phyloP scores from a whole-genome alignment of 2,113 vertebrate species.

The Strix uralensis region DNA sequence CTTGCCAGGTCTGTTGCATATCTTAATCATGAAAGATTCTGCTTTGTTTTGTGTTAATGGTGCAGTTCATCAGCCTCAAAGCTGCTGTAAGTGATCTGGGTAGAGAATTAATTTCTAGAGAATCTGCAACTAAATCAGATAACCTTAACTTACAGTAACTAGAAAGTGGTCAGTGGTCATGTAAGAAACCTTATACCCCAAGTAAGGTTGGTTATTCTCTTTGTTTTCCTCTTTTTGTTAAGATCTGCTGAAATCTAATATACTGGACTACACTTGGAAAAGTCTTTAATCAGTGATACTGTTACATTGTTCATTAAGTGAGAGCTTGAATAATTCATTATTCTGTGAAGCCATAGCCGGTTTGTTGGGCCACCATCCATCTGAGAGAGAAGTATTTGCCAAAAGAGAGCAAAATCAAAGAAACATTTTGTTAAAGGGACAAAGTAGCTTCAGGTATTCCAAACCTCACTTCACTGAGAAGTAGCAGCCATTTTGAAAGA shows the following conservation, averaged over 20 bases:
- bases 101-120: neutral
- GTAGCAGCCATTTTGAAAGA: neutral
- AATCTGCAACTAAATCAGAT: neutral
- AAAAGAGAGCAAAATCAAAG: neutral
- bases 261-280: neutral
- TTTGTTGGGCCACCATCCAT: neutral
- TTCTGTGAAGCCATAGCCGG: neutral
- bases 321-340: neutral
- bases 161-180: neutral
- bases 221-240: neutral
- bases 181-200: neutral
- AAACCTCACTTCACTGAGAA: neutral
- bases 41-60: neutral
- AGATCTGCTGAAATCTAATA: neutral
- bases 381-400: neutral
- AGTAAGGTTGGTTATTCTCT: neutral
- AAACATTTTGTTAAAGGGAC: neutral
- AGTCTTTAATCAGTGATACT: neutral
- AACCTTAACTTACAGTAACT: neutral
- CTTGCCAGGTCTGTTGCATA: neutral
- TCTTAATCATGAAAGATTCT: neutral
- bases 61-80: neutral
- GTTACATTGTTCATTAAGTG: neutral
- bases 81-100: neutral
- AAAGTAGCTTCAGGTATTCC: neutral